These are phyloP conservation scores for Spilogale gracilis DNA, from an alignment of 2,113 vertebrate genomes.

Conservation along the genomic window DNA sequence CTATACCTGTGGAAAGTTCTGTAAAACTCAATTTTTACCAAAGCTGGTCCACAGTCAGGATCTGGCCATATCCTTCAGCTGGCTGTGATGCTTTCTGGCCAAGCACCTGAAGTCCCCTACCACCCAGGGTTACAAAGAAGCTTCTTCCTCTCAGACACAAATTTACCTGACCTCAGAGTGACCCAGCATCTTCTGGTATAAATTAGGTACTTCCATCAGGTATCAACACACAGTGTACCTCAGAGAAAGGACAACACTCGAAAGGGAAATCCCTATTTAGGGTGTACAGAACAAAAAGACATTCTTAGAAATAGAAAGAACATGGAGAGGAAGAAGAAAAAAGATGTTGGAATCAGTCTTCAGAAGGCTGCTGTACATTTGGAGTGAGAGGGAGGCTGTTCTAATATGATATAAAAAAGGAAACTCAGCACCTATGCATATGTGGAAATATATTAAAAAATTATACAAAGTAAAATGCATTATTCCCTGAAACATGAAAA, in stretches of 20 bases:
- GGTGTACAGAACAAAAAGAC: background rate
- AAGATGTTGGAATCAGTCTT: slow-evolving; percentile 1
- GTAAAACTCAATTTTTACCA: background rate
- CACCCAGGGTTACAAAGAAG: background rate
- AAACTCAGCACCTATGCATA: slow-evolving; percentile 62
- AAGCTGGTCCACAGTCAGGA: background rate
- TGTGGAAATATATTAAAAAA: slow-evolving; percentile 71
- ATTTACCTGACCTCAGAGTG: background rate
- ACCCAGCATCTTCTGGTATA: background rate
- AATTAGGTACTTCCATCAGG: background rate
- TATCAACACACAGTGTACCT: background rate
- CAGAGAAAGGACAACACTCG: slow-evolving; percentile 2
- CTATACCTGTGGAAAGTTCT: background rate
- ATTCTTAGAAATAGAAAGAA: slow-evolving; percentile 19
- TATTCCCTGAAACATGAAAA: slow-evolving; percentile 71
- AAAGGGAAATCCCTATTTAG: background rate
- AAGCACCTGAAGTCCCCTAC: background rate
- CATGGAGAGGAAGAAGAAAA: background rate
- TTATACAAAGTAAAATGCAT: slow-evolving; percentile 79
- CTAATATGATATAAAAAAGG: slow-evolving; percentile 44
- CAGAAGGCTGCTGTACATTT: slow-evolving; percentile 1
- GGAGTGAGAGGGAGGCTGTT: slow-evolving; percentile 19
- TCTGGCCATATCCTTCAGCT: background rate
- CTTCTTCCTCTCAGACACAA: background rate
- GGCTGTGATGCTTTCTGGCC: background rate